Evolutionary conservation across 2,113 vertebrate species (phyloP).

Genomic region (Semnornis frantzii): DNA sequence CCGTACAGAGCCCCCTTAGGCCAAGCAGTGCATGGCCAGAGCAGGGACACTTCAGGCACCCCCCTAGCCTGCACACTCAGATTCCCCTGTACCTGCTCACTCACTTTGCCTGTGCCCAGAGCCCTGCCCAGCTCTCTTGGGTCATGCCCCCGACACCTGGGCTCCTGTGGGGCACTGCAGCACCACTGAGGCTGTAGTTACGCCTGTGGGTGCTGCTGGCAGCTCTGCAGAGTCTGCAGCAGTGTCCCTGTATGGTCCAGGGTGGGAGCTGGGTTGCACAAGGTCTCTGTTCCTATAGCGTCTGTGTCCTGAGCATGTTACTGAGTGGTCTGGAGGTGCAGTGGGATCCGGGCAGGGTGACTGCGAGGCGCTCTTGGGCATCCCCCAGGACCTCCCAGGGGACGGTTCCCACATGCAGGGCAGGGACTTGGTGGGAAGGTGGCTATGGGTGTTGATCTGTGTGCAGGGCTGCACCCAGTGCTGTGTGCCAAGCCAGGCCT

Average conservation of each 20-base stretch:
- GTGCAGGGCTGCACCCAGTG: neutral
- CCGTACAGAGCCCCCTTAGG: neutral
- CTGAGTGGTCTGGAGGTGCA: fast-evolving
- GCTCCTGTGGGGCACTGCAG: neutral
- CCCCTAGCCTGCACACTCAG: neutral
- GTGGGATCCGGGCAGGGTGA: neutral
- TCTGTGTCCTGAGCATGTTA: neutral
- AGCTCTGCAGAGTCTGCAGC: neutral
- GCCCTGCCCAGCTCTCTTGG: neutral
- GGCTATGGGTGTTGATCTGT: neutral
- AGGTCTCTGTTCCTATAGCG: neutral
- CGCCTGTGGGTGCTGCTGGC: neutral
- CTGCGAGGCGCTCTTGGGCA: neutral
- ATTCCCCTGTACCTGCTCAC: neutral
- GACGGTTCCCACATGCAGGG: too few species aligned
- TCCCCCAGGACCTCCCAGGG: too few species aligned
- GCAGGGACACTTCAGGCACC: fast-evolving
- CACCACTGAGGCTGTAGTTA: neutral
- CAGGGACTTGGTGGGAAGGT: too few species aligned
- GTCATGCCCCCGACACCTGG: fast-evolving
- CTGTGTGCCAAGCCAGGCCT: neutral
- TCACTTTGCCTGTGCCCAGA: neutral
- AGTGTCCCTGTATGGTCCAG: fast-evolving
- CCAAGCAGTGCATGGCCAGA: neutral
- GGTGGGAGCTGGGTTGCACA: neutral